These are phyloP conservation scores for Epinephelus fuscoguttatus DNA, from an alignment of 2,113 vertebrate species.

Conservation along the genomic window DNA sequence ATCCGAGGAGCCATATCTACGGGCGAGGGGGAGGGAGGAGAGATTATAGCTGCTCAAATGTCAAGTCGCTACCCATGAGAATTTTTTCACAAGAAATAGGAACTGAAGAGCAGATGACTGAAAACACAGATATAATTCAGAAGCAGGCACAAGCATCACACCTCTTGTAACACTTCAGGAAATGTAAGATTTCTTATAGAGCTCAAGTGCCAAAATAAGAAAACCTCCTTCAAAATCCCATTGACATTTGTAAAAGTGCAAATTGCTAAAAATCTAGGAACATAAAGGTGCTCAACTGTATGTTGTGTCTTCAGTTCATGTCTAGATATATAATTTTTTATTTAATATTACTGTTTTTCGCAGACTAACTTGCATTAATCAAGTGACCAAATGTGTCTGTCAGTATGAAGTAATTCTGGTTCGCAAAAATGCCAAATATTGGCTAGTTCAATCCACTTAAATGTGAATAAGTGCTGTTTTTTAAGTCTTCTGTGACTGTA, in stretches of 20 bases:
- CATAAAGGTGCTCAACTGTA: too few relatives aligned
- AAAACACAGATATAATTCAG: constrained; percentile 9
- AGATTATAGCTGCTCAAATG: constrained; percentile 21
- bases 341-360: background rate
- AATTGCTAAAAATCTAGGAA: too few relatives aligned
- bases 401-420: too few relatives aligned
- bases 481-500: background rate
- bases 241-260: too few relatives aligned
- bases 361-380: too few relatives aligned
- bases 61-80: constrained; percentile 16
- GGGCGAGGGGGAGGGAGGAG: background rate
- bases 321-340: too few relatives aligned
- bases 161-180: background rate
- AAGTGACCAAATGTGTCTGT: too few relatives aligned
- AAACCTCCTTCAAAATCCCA: background rate
- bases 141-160: background rate
- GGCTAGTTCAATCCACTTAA: background rate
- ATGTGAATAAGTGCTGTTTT: background rate
- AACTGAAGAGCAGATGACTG: background rate
- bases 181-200: background rate
- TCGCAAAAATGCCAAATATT: too few relatives aligned
- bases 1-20: constrained; percentile 91
- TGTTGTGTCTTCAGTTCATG: background rate
- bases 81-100: background rate
- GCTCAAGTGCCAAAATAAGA: background rate